Base-by-base conservation (phyloP, 2,113 vertebrate species). In the Sinocyclocheilus rhinocerous region DNA sequence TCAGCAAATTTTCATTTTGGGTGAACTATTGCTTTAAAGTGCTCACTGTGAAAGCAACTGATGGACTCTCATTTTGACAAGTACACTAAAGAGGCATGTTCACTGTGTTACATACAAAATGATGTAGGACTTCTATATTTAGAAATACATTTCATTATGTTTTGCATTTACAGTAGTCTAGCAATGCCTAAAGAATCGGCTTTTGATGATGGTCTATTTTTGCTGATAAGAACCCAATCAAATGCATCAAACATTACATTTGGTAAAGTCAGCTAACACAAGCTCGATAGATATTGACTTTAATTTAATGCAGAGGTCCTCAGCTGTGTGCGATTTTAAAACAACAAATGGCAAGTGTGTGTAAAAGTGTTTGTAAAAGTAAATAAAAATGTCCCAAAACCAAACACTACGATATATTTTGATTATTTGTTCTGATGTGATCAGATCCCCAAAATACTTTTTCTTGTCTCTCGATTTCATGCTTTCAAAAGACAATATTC, bases 1-100 rank as follows among this genome's bases (percentile, higher is more conserved):
- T 20, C 16, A 57, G 55, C 20, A 22, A 22, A 59, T 59, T 4
- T 22, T 59, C 2, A 59, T 22, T 59, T 59, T 59, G 55, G 52
- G 16, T 55, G 1, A 55, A 55, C 13, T 55, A 55, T 55, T 18
- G 4, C 48, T 50, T 50, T 50, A 80, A 77, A 86, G 24, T 87
- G 86, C 69, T 88, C 84, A 89, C 63, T 61, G 24, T 55, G 63
- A 75, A 75, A n/a, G 36, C 33, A 45, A 75, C 39, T 10, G 72
- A 75, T 48, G 36, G 13, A n/a, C 42, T 48, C 42, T 13, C 4
- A 20, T 42, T 45, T 75, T 22, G 11, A 39, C 39, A 45, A n/a
- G 72, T 12, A 75, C 39, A 22, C 10, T 15, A 45, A 45, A 69
- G 12, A 69, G 65, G 6, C 65, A 69, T 33, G 65, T 69, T 18